These are phyloP conservation scores for Drosophila mauritiana DNA, from an alignment of 1,140 invertebrate species.

Conservation along the genomic window DNA sequence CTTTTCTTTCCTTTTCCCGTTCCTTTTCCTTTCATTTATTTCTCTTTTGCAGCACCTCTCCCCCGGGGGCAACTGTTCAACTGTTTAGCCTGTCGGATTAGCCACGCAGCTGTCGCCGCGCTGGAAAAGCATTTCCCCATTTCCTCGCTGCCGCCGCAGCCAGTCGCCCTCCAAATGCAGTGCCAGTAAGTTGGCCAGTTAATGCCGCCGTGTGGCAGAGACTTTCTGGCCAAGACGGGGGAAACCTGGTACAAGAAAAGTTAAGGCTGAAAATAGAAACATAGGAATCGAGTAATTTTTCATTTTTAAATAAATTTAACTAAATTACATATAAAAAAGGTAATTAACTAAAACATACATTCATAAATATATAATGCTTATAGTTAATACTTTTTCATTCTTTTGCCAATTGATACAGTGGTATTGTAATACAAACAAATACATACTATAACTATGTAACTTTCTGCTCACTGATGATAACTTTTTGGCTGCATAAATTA, in stretches of 20 bases:
- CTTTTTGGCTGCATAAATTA: background rate
- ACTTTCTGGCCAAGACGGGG: background rate
- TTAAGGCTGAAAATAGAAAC: background rate
- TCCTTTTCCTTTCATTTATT: conserved; percentile 9
- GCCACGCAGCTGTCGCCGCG: conserved; percentile 60
- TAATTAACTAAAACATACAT: background rate
- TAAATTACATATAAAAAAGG: no score
- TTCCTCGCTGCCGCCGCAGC: conserved; percentile 14
- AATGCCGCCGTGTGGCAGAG: conserved; percentile 14
- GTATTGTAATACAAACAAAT: no score
- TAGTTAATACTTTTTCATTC: no score
- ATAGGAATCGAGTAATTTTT: no score
- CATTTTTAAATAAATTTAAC: no score
- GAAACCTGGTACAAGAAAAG: background rate
- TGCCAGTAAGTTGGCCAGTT: conserved; percentile 31
- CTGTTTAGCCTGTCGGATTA: conserved; percentile 69
- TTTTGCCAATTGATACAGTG: no score
- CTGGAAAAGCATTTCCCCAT: conserved; percentile 73
- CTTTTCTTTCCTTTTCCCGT: conserved; percentile 37
- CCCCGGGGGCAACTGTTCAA: conserved; percentile 33
- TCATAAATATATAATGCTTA: no score
- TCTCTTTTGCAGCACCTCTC: conserved; percentile 28
- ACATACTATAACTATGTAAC: no score
- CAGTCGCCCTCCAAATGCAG: conserved; percentile 46
- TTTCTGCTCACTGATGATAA: background rate